Evolutionary conservation across 2,797 vertebrate genomes (phyloP), one percentile per base, ranked within the genome.

Genomic region (Pangasius larnaudii): DNA sequence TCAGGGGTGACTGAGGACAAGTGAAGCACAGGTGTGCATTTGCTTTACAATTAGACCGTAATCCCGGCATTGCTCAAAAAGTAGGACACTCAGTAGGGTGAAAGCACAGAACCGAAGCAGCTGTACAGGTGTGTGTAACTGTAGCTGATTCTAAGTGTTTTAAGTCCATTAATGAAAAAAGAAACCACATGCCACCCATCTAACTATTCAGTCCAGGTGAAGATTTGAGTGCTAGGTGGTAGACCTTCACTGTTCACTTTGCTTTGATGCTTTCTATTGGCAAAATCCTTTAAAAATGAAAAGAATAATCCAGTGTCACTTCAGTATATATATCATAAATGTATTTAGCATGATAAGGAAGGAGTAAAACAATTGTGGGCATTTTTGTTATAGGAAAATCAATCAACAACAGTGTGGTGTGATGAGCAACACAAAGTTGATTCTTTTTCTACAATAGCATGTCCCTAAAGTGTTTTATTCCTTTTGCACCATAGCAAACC

Each of bases 1-100:
- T 86, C 84, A 24, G 18, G 61, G 81, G 87, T 88, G 85, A 90
- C 49, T 24, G 49, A 83, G 85, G 69, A 85, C 82, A 85, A 82
- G 51, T 74, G 18, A 39, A 86, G 71, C 78, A 51, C 78, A 85
- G 82, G 85, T 69, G 86, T 71, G 61, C 83, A 87, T 79, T 77
- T 87, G 77, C 16, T 83, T 85, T 81, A 82, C 77, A 83, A 87
- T 88, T 16, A 72, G 39, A 42, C 30, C 18, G 72, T 46, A 83
- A 86, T 77, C 69, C 27, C 6, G 10, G 42, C 58, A 30, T 24
- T 30, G 30, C 58, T 53, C 49, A 46, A 51, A 86, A 86, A 83
- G 33, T 71, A 75, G 84, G 85, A 46, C 85, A 69, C 53, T 86
- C 39, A 9, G 81, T 67, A 61, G 72, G 42, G 22, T 79, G 74